These are phyloP conservation scores for Cryptomyrus ogoouensis DNA, from an alignment of 2,113 vertebrate genomes.

Conservation along the genomic window DNA sequence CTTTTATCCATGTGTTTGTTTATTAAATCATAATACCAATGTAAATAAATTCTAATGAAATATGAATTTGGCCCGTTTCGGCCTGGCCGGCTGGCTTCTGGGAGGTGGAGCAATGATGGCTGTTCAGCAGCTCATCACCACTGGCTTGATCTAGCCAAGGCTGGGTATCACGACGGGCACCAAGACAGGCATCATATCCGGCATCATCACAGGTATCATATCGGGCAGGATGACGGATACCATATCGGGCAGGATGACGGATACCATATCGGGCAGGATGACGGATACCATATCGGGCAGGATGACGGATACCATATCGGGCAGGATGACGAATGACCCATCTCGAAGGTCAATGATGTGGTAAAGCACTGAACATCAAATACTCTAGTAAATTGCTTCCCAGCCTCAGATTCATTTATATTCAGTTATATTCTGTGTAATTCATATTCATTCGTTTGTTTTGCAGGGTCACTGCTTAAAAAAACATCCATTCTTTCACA, in stretches of 20 bases:
- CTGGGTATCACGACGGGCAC: background rate
- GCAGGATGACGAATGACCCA: background rate
- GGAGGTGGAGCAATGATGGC: background rate
- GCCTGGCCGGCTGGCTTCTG: background rate
- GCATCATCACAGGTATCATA: no score
- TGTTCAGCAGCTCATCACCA: background rate
- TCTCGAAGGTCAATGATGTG: background rate
- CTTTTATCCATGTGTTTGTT: background rate
- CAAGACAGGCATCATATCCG: background rate
- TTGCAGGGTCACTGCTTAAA: background rate
- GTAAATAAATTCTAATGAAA: background rate
- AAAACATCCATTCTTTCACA: background rate
- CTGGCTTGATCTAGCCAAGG: background rate
- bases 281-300: no score
- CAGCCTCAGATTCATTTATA: background rate
- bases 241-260: background rate
- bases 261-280: no score
- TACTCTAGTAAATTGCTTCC: background rate
- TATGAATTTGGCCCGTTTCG: background rate
- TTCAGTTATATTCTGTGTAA: background rate
- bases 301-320: no score
- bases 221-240: no score
- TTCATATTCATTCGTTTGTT: background rate
- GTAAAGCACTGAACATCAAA: background rate
- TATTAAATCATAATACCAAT: background rate